A percentile compares a stretch with the other conserved stretches of the same genome.
Evolutionary conservation across 2,797 vertebrate species (phyloP).

Genomic region (Eulemur albifrons): DNA sequence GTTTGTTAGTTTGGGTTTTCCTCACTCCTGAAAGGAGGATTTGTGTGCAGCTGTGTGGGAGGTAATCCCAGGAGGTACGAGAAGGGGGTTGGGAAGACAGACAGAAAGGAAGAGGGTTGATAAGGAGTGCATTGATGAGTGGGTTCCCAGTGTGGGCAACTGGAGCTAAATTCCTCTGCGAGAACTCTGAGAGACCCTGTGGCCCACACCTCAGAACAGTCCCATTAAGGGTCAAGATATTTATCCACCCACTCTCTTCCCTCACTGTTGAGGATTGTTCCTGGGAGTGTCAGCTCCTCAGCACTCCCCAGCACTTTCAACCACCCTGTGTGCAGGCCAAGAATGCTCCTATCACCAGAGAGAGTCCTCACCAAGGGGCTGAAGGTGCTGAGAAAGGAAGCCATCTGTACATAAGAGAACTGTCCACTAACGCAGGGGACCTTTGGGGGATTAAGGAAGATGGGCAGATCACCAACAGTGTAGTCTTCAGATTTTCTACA

Average conservation of each 20-base stretch:
- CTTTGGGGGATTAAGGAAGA: background rate
- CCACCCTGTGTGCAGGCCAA: background rate
- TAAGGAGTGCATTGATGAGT: background rate
- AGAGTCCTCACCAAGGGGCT: background rate
- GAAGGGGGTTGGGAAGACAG: background rate
- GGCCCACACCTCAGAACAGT: background rate
- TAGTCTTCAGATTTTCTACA: background rate
- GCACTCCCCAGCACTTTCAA: background rate
- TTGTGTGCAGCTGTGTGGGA: background rate
- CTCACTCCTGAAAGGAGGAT: background rate
- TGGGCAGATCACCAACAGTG: background rate
- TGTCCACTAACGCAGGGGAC: background rate
- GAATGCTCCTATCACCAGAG: background rate
- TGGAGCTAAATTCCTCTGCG: background rate
- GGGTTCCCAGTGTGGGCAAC: background rate
- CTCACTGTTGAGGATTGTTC: background rate
- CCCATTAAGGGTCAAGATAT: background rate
- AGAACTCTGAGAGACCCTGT: background rate
- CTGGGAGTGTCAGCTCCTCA: background rate
- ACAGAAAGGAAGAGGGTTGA: background rate
- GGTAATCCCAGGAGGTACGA: background rate
- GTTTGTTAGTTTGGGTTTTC: background rate
- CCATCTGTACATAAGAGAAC: background rate
- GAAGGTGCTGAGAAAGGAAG: background rate
- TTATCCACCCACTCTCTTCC: background rate